Evolutionary conservation across 2,888 invertebrate species (phyloP).

Genomic region (Drosophila helvetica): DNA sequence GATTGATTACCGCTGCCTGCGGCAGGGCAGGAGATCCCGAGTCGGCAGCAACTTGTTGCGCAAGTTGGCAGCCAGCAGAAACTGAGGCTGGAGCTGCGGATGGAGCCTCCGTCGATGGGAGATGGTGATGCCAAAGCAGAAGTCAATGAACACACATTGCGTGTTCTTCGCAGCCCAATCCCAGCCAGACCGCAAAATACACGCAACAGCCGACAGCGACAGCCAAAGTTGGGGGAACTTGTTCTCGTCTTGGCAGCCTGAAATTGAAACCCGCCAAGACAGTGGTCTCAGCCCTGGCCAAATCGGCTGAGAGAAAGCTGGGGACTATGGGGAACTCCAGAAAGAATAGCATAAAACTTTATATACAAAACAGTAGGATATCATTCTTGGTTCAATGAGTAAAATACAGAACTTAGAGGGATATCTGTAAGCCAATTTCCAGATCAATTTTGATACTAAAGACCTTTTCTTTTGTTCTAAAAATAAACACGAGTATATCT

Average conservation of each 20-base stretch:
- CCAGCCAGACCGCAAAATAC: constrained; percentile 55
- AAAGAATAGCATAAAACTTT: too few relatives aligned
- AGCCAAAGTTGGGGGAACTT: constrained; percentile 44
- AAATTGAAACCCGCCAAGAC: constrained; percentile 73
- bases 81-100: neutral
- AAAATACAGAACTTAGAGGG: too few relatives aligned
- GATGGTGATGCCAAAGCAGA: constrained; percentile 33
- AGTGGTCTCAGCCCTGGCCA: constrained; percentile 23
- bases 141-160: constrained; percentile 80
- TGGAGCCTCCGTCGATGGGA: too few relatives aligned
- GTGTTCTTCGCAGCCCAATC: constrained; percentile 53
- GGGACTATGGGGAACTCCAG: too few relatives aligned
- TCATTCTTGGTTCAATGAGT: too few relatives aligned
- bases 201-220: constrained; percentile 50
- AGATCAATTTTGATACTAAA: too few relatives aligned
- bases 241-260: constrained; percentile 64
- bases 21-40: constrained; percentile 38
- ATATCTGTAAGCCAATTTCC: too few relatives aligned
- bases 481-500: too few relatives aligned
- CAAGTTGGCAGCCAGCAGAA: constrained; percentile 29
- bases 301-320: neutral
- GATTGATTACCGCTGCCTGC: constrained; percentile 69
- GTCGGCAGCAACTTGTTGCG: constrained; percentile 51
- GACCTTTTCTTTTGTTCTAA: too few relatives aligned
- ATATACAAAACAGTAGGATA: too few relatives aligned